These are phyloP conservation scores for Lordiphosa fenestrarum DNA, from an alignment of 2,888 invertebrate genomes.

Conservation along the genomic window DNA sequence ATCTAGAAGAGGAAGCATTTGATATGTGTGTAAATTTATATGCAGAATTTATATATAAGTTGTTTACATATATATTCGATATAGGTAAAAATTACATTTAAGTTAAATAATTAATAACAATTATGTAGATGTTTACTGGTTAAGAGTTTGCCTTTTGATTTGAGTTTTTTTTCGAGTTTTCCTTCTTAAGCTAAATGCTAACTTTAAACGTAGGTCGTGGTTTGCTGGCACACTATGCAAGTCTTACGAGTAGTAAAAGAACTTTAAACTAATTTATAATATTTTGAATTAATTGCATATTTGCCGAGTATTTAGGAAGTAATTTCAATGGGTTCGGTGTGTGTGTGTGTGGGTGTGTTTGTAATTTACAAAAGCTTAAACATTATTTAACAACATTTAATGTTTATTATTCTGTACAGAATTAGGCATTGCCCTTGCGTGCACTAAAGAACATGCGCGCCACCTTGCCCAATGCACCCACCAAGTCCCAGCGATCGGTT, in stretches of 20 bases:
- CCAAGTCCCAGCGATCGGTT: conserved; percentile 72
- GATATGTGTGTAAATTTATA: conserved; percentile 73
- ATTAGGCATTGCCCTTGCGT: conserved; percentile 58
- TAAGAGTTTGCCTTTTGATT: conserved; percentile 42
- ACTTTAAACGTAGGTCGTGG: conserved; percentile 12
- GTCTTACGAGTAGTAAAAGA: conserved; percentile 69
- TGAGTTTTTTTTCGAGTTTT: conserved; percentile 20
- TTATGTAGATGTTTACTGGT: conserved; percentile 37
- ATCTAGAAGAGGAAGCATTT: conserved; percentile 76
- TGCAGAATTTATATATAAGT: conserved; percentile 22
- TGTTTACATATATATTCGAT: conserved; percentile 18
- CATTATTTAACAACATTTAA: conserved; percentile 80
- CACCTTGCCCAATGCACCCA: conserved; percentile 75
- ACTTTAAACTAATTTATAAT: conserved; percentile 41
- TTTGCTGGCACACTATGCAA: conserved; percentile 79
- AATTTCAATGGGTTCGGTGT: conserved; percentile 63
- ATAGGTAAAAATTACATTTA: conserved; percentile 49
- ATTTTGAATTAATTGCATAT: conserved; percentile 29
- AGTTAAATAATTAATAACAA: conserved; percentile 70
- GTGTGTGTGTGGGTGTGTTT: conserved; percentile 49
- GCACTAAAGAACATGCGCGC: conserved; percentile 77
- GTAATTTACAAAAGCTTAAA: conserved; percentile 77
- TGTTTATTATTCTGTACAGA: conserved; percentile 42
- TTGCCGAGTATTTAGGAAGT: conserved; percentile 34
- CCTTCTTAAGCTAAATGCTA: conserved; percentile 15